Base-by-base conservation (phyloP, 2,888 invertebrate genomes). In the Chirona hameri region DNA sequence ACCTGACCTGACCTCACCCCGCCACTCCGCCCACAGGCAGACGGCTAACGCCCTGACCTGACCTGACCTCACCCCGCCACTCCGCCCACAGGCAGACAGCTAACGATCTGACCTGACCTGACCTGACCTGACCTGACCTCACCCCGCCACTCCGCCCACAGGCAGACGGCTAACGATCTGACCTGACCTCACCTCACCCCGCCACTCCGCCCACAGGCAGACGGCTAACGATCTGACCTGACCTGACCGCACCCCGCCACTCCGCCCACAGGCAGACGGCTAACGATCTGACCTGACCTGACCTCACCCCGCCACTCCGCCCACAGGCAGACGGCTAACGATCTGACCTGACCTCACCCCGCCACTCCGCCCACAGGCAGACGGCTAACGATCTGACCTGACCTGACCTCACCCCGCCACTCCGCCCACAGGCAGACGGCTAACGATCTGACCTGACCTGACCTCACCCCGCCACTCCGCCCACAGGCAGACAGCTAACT, bases 161-260 rank as follows among this genome's bases (percentile, higher is more conserved):
- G 98, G 86, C 98, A 98, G 89, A 97, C 96, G 84, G 90, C 95
- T 0, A 99, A 98, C 89, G 98, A 98, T 85, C 89, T 99, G 83
- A 99, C 99, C 0, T 39, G 39, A 39, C 39, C 39, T 39, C 4
- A 39, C 39, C 39, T 39, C 4, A 39, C 39, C n/a, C n/a, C n/a
- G n/a, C n/a, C n/a, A n/a, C n/a, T n/a, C n/a, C n/a, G n/a, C n/a
- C n/a, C n/a, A n/a, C n/a, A n/a, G n/a, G n/a, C n/a, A n/a, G n/a
- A n/a, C n/a, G n/a, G n/a, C n/a, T n/a, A n/a, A n/a, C 7, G 39
- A 39, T 7, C 39, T 39, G 39, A 39, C 39, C 39, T 39, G 57
- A 57, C 57, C 57, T 21, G 57, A 21, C 57, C 18, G 2, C 57
- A 2, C 39, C 39, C 39, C 7, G 39, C 39, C 39, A 39, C 39